Conservation (phyloP, 2,113 vertebrate species). For the Tachysurus fulvidraco region DNA sequence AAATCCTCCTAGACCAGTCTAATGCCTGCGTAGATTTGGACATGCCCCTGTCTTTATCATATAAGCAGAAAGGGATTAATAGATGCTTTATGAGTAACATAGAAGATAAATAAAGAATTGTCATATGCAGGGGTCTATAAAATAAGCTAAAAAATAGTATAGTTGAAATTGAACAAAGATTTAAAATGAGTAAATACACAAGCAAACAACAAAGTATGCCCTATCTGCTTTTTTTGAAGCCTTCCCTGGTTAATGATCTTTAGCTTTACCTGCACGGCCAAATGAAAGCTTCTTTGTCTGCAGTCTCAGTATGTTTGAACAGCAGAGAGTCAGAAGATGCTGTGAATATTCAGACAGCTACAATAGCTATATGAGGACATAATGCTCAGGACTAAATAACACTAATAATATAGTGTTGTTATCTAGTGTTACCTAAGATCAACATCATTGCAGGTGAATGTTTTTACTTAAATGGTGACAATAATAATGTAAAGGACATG, state of each 20-base stretch:
- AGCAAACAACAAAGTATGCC: background rate
- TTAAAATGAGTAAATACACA: background rate
- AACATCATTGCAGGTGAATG: background rate
- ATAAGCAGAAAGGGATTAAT: background rate
- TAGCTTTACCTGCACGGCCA: background rate
- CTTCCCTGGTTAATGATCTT: background rate
- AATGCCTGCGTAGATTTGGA: background rate
- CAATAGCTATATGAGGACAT: background rate
- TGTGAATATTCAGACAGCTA: background rate
- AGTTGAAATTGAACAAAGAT: background rate
- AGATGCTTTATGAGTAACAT: background rate
- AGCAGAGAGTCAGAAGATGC: background rate
- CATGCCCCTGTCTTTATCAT: background rate
- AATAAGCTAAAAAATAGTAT: background rate
- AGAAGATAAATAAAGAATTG: background rate
- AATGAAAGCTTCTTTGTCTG: background rate
- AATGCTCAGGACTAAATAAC: background rate
- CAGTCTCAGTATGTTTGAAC: conserved; percentile 2
- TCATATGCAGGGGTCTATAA: background rate
- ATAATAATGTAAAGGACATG: background rate
- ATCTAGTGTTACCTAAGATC: background rate
- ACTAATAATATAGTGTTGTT: no score
- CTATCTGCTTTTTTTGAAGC: background rate
- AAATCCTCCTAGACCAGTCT: background rate
- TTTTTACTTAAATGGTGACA: background rate